Evolutionary conservation across 2,113 vertebrate species (phyloP), one percentile per base, ranked within the genome.

Genomic region (Micromys minutus): DNA sequence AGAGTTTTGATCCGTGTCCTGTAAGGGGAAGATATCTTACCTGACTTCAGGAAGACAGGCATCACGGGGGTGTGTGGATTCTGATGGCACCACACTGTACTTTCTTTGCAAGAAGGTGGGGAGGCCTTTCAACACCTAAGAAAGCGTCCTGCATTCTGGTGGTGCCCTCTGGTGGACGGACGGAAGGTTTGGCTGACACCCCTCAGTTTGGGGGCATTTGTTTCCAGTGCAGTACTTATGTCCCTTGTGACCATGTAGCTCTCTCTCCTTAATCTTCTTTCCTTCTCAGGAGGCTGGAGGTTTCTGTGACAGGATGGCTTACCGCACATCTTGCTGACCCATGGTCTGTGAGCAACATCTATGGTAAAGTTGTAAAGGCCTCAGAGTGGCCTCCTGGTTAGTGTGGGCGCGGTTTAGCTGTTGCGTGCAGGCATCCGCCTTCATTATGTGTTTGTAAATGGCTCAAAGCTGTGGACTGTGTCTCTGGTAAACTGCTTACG

Each of bases 151-250:
- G 42, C 47, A 76, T 92, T 45, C 84, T 45, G 39, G 84, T 61
- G 95, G 95, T 65, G 95, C 97, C 97, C 97, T 96, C 97, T 97
- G 61, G 95, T 96, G 97, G 96, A 72, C 39, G 24, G 59, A 72
- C 24, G 74, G 36, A 45, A 69, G n/a, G 57, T n/a, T 42, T 42
- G 16, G 57, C 59, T 72, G 17, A 13, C 69, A 13, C 77, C 67
- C 22, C 24, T 94, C 79, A 87, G 31, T 77, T 95, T 7, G 45
- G 81, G 55, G 39, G 50, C 26, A 3, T 63, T 7, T 45, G 6
- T 59, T 79, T 89, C 55, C 69, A 61, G 1, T 22, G 65, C 57
- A 67, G 11, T 42, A 59, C 88, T 42, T 87, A 57, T 79, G 34
- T 13, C 6, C 74, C 87, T 92, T 83, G 17, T 59, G 90, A 57